Evolutionary conservation across 2,797 vertebrate genomes (phyloP).

Genomic region (Numenius phaeopus): DNA sequence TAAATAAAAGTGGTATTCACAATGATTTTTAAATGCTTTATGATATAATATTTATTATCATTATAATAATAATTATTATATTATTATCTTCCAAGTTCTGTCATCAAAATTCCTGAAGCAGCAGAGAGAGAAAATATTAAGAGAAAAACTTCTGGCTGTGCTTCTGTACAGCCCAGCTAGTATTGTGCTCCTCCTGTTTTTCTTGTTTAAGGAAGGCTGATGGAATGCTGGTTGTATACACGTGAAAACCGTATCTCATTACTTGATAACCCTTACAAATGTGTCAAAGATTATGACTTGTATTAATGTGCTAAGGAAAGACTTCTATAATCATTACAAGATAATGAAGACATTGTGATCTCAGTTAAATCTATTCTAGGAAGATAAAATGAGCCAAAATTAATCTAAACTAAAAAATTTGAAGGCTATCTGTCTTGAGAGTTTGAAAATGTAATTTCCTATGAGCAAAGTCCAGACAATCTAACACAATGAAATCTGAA

Average conservation of each 20-base stretch:
- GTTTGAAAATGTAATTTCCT: conserved; percentile 13
- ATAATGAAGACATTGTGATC: conserved; percentile 28
- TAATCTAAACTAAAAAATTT: conserved; percentile 22
- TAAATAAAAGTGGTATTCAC: background rate
- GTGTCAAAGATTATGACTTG: background rate
- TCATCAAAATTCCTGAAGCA: background rate
- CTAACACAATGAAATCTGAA: conserved; percentile 11
- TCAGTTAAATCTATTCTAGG: conserved; percentile 21
- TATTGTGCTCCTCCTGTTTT: background rate
- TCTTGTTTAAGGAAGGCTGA: conserved; percentile 6
- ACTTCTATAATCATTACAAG: conserved; percentile 11
- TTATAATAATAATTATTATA: background rate
- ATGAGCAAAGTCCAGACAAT: background rate
- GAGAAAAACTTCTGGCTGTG: background rate
- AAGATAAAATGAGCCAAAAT: conserved; percentile 37
- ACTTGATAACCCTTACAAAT: conserved; percentile 2
- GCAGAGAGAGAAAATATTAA: background rate
- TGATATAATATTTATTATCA: background rate
- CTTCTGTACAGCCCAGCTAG: background rate
- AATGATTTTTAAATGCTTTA: background rate
- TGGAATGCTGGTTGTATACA: background rate
- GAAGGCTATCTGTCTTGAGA: background rate
- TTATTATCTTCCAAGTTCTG: background rate
- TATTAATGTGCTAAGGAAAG: conserved; percentile 11
- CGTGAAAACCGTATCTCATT: conserved; percentile 20